Base-by-base conservation (phyloP, 2,797 vertebrate genomes). In the Rhadinocentrus ornatus region DNA sequence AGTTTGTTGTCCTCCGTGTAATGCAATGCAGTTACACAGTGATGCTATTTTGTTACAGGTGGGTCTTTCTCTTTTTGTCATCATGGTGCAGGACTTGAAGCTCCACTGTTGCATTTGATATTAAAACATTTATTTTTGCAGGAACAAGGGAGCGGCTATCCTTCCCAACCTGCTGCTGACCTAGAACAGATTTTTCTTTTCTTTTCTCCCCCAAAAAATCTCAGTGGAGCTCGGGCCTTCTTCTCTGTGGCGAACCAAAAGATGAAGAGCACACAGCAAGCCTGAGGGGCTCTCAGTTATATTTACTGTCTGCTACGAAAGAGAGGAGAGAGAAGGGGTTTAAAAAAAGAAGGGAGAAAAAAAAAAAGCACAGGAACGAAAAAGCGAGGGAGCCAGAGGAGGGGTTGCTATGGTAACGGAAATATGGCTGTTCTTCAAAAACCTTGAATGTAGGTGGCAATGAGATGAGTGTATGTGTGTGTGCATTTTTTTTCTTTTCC, bases 351-450 rank as follows among this genome's bases (percentile, higher is more conserved):
- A 32, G 11, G 24, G 13, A 46, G n/a, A n/a, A n/a, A 32, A 32
- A 39, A 60, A 61, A 61, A 61, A 78, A 78, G 44, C 20, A 78
- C 80, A 69, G 84, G 69, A 82, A 85, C 6, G 73, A 90, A 90
- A 94, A 74, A 91, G 81, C 89, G 81, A 86, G 82, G 81, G 81
- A 86, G 87, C 90, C 76, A 89, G 89, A 83, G 81, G 86, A 89
- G 81, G 77, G 82, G 93, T 94, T 94, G 86, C 92, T 76, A 92
- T 90, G 90, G 92, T 82, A 91, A 94, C 87, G 53, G 84, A 93
- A 94, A 92, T 88, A 93, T 92, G 91, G 90, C 85, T 91, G 89
- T 90, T 93, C 92, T 93, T 93, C 92, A 92, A 91, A 92, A 94
- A 93, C 92, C 91, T 92, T 91, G 91, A 92, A 91, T 91, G 91